Conservation (phyloP, 2,888 invertebrate species). For the Rhynchonema sp. region DNA sequence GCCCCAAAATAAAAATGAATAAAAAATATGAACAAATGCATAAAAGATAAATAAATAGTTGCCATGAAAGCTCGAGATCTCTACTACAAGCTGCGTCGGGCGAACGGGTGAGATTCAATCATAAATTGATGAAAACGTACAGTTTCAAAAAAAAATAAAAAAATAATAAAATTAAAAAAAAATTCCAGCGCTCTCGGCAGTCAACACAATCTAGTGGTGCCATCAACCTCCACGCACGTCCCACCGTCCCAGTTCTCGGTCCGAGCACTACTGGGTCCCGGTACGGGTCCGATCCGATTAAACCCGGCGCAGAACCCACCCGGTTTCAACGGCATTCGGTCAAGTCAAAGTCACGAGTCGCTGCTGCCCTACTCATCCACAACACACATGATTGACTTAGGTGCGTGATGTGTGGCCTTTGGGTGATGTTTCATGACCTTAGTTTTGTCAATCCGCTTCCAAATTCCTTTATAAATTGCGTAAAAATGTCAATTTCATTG, state of each 20-base stretch:
- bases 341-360: constrained; percentile 16
- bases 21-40: too few relatives aligned
- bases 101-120: not conserved
- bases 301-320: not conserved
- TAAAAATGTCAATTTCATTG: too few relatives aligned
- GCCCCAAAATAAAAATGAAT: not conserved
- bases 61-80: not conserved
- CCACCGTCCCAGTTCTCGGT: not conserved
- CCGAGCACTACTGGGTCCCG: too few relatives aligned
- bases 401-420: not conserved
- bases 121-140: too few relatives aligned
- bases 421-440: not conserved
- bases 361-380: constrained; percentile 19
- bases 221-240: not conserved
- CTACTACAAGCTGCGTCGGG: not conserved
- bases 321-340: not conserved
- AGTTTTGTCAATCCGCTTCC: too few relatives aligned
- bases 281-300: too few relatives aligned
- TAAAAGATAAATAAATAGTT: too few relatives aligned
- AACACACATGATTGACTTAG: constrained; percentile 22
- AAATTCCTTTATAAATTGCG: too few relatives aligned
- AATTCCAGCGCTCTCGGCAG: not conserved
- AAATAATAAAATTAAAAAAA: not conserved
- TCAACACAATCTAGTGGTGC: not conserved
- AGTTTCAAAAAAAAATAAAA: too few relatives aligned